Evolutionary conservation across 2,797 vertebrate genomes (phyloP).

Genomic region (Ceryle rudis): DNA sequence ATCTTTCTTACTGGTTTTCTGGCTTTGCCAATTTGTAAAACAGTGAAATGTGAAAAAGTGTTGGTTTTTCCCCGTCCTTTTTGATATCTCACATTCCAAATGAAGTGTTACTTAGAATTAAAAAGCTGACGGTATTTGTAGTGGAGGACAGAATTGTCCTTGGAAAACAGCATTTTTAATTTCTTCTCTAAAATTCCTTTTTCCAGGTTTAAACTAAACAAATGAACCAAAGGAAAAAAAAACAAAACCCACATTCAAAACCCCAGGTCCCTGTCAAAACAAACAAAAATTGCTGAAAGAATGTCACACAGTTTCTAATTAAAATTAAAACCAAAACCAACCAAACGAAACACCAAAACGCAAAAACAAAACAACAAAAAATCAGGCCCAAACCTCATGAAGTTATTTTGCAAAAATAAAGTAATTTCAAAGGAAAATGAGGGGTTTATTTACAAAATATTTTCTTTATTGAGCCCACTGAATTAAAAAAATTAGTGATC

Average conservation of each 20-base stretch:
- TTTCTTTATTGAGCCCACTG: background rate
- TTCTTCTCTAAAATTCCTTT: background rate
- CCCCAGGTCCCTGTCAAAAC: background rate
- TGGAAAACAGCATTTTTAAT: background rate
- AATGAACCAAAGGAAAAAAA: background rate
- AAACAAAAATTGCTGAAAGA: background rate
- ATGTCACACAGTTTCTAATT: background rate
- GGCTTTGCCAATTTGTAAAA: background rate
- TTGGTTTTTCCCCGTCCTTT: fast-evolving
- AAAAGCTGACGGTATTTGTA: background rate
- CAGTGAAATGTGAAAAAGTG: background rate
- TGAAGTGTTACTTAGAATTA: background rate
- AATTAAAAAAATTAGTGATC: background rate
- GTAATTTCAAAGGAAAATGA: background rate
- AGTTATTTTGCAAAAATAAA: background rate
- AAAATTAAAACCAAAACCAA: background rate
- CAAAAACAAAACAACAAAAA: background rate
- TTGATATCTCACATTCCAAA: background rate
- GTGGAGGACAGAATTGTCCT: background rate
- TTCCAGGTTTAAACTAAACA: background rate
- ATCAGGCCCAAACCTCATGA: background rate
- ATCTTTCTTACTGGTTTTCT: background rate
- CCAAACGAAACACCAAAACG: too few relatives aligned
- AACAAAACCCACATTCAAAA: background rate
- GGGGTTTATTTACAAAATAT: background rate